Conservation (phyloP, 2,113 vertebrate genomes). For the Mesembrinibis cayennensis region DNA sequence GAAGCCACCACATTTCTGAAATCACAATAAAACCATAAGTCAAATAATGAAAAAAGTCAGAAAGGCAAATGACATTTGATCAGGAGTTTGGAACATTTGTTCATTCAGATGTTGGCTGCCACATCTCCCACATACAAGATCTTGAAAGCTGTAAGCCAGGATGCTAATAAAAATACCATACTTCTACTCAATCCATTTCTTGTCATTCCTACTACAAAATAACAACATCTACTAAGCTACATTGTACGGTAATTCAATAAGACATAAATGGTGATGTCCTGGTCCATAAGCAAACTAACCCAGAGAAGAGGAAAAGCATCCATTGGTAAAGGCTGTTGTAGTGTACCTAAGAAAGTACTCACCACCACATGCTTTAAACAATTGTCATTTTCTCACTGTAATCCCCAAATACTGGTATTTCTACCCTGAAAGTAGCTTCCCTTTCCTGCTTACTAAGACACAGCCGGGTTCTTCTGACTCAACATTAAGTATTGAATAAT, state of each 20-base stretch:
- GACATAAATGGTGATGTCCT: background rate
- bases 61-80: background rate
- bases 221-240: background rate
- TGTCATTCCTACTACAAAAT: background rate
- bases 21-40: background rate
- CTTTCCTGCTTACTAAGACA: background rate
- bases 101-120: background rate
- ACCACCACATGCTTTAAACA: background rate
- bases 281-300: background rate
- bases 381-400: background rate
- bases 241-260: background rate
- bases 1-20: background rate
- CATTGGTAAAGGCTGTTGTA: background rate
- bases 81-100: background rate
- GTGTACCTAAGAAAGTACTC: background rate
- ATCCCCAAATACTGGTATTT: background rate
- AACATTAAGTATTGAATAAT: background rate
- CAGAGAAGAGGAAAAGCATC: background rate
- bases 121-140: background rate
- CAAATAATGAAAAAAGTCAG: background rate
- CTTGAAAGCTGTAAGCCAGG: background rate
- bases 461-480: background rate
- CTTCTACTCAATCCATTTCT: background rate
- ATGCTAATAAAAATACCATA: background rate
- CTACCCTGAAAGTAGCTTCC: background rate